Conservation (phyloP, 2,113 vertebrate species). For the Anser brachyrhynchus region DNA sequence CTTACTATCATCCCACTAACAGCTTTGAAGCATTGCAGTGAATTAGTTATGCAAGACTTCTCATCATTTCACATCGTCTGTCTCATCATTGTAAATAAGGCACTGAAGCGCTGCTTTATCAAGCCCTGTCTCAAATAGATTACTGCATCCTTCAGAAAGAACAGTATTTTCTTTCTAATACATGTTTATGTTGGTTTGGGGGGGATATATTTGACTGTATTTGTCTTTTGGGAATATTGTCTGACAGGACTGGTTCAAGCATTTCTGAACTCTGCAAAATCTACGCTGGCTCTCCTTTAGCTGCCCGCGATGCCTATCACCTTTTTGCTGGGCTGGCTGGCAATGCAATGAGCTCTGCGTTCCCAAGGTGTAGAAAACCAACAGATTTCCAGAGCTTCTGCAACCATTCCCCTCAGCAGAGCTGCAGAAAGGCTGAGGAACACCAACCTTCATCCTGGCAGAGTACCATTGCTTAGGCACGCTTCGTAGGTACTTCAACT, state of each 20-base stretch:
- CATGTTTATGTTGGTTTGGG: background rate
- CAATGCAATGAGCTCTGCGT: background rate
- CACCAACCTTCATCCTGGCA: background rate
- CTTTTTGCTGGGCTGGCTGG: background rate
- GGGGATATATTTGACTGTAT: background rate
- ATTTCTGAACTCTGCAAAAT: background rate
- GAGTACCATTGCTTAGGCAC: background rate
- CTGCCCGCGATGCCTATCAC: background rate
- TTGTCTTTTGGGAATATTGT: background rate
- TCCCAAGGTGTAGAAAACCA: background rate
- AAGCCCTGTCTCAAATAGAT: slow-evolving; percentile 38
- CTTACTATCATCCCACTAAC: slow-evolving; percentile 35
- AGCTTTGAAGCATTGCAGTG: slow-evolving; percentile 34
- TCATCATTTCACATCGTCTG: slow-evolving; percentile 25
- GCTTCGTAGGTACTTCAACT: slow-evolving; percentile 10
- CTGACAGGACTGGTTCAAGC: background rate
- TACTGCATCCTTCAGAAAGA: slow-evolving; percentile 18
- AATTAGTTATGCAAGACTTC: slow-evolving; percentile 63
- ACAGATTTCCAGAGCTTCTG: slow-evolving; percentile 3
- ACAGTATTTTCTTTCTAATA: background rate
- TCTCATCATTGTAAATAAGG: slow-evolving; percentile 36
- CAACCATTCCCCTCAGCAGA: background rate
- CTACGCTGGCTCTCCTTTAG: background rate
- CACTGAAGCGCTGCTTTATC: slow-evolving; percentile 13
- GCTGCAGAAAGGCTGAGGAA: slow-evolving; percentile 18